These are phyloP conservation scores for Lasiommata megera DNA, from an alignment of 2,888 invertebrate genomes.

Conservation along the genomic window DNA sequence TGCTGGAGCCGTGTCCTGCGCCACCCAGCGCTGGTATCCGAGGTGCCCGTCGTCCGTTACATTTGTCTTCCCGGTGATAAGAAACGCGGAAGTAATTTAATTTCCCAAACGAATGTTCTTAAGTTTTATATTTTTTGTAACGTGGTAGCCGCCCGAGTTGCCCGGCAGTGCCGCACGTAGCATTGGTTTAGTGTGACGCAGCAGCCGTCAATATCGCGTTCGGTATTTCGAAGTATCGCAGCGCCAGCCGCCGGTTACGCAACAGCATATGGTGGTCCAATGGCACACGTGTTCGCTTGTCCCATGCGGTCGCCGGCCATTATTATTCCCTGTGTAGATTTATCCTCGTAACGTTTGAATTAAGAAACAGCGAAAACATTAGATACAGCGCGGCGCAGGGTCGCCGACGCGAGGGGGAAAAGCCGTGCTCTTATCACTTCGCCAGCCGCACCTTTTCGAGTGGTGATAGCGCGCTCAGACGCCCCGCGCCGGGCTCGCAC, in stretches of 20 bases:
- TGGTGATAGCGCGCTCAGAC: conserved; percentile 68
- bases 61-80: conserved; percentile 12
- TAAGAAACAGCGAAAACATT: conserved; percentile 49
- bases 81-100: not conserved
- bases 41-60: conserved; percentile 22
- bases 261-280: conserved; percentile 43
- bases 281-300: conserved; percentile 62
- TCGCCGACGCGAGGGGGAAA: conserved; percentile 71
- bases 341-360: conserved; percentile 46
- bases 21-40: conserved; percentile 29
- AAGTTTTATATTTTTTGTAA: not conserved
- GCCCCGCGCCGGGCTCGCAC: conserved; percentile 57
- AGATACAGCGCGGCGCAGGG: conserved; percentile 53
- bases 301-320: conserved; percentile 45
- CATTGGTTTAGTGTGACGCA: conserved; percentile 4
- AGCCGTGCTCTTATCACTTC: conserved; percentile 74
- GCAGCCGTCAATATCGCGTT: no score
- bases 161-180: not conserved
- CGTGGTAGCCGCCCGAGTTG: conserved; percentile 14
- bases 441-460: conserved; percentile 75
- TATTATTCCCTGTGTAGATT: conserved; percentile 35
- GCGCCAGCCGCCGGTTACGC: conserved; percentile 51
- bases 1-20: conserved; percentile 3
- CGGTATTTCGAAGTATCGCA: conserved; percentile 28
- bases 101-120: not conserved